phyloP scores from a whole-genome alignment of 2,888 invertebrate species.

The Dendrolimus pini region DNA sequence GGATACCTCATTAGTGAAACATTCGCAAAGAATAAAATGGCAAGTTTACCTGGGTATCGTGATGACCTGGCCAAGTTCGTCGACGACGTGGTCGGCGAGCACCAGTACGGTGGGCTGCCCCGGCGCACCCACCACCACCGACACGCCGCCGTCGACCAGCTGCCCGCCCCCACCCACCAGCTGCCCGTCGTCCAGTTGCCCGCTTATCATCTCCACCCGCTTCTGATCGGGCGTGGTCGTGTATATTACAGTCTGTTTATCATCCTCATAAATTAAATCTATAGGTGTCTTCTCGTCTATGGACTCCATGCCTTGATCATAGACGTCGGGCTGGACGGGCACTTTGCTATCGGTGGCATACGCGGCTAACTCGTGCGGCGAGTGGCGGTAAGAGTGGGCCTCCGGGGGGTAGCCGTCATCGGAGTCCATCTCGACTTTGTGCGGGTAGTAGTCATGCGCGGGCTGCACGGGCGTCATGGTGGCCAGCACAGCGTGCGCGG shows the following conservation, averaged over 20 bases:
- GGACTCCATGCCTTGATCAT: constrained; percentile 68
- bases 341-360: constrained; percentile 77
- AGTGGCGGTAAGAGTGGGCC: constrained; percentile 76
- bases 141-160: constrained; percentile 71
- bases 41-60: constrained; percentile 78
- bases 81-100: constrained; percentile 83
- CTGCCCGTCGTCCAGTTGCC: constrained; percentile 78
- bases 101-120: constrained; percentile 80
- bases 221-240: constrained; percentile 88
- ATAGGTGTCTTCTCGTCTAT: constrained; percentile 84
- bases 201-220: constrained; percentile 86
- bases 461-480: constrained; percentile 91
- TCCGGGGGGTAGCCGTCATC: constrained; percentile 78
- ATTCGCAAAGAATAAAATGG: constrained; percentile 2
- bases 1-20: not conserved
- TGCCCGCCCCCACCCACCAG: constrained; percentile 68
- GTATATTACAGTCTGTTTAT: constrained; percentile 89
- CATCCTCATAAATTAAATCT: constrained; percentile 89
- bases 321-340: constrained; percentile 71
- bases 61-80: constrained; percentile 81
- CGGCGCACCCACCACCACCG: constrained; percentile 67
- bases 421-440: constrained; percentile 79
- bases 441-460: constrained; percentile 82
- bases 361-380: constrained; percentile 69
- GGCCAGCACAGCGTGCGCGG: constrained; percentile 85